These are phyloP conservation scores for Oreotrochilus melanogaster DNA, from an alignment of 2,113 vertebrate genomes.

Conservation along the genomic window DNA sequence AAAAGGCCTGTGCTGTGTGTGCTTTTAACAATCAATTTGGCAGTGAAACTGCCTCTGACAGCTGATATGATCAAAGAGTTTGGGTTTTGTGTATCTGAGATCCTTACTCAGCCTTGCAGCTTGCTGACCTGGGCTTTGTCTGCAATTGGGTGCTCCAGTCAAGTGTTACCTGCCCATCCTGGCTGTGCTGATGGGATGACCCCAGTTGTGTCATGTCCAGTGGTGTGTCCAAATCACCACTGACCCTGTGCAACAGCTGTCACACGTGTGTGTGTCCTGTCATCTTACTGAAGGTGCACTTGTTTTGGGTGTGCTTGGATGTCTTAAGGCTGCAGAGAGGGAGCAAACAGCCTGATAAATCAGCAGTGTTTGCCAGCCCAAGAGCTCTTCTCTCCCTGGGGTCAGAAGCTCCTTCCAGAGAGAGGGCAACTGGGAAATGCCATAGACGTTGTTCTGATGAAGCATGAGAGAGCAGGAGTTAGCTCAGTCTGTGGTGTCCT, in stretches of 20 bases:
- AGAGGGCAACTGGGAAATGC: not conserved
- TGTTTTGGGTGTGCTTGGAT: not conserved
- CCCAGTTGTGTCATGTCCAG: fast-evolving
- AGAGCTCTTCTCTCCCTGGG: not conserved
- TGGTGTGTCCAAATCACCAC: fast-evolving
- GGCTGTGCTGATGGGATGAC: not conserved
- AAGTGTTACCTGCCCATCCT: fast-evolving
- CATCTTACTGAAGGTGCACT: fast-evolving
- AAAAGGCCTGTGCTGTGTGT: not conserved
- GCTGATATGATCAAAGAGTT: not conserved
- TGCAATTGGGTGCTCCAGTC: not conserved
- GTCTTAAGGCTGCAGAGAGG: not conserved
- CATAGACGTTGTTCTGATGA: not conserved
- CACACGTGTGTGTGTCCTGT: fast-evolving
- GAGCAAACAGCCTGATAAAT: not conserved
- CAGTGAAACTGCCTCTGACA: not conserved
- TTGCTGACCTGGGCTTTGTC: not conserved
- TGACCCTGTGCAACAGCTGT: not conserved
- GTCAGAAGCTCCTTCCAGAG: not conserved
- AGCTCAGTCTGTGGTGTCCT: not conserved
- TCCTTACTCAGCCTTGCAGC: not conserved
- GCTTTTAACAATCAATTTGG: not conserved
- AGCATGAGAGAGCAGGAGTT: not conserved
- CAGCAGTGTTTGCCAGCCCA: not conserved
- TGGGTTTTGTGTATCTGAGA: not conserved